These are phyloP conservation scores for Minunthozetes semirufus DNA, from an alignment of 2,888 invertebrate genomes.

Conservation along the genomic window DNA sequence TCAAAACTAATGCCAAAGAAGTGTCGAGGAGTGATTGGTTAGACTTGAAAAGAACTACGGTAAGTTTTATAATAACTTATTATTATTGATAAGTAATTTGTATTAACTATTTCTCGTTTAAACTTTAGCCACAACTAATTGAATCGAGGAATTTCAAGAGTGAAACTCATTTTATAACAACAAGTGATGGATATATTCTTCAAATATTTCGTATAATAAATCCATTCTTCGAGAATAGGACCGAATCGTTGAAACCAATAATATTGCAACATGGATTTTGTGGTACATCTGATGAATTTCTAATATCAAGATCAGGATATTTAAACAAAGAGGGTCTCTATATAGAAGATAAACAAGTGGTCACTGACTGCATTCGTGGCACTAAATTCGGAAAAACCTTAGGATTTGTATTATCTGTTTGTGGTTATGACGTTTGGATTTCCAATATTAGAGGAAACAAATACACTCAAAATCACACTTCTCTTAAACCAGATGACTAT, in stretches of 20 bases:
- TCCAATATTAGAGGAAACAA: conserved; percentile 52
- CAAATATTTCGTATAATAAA: conserved; percentile 25
- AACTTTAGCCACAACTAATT: conserved; percentile 6
- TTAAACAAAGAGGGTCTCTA: not conserved
- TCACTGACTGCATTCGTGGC: not conserved
- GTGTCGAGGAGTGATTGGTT: no score
- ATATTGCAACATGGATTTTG: conserved; percentile 11
- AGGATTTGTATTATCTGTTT: conserved; percentile 8
- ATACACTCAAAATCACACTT: not conserved
- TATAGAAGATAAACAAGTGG: not conserved
- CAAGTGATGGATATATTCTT: conserved; percentile 24
- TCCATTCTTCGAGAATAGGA: not conserved
- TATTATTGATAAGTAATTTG: no score
- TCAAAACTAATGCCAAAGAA: no score
- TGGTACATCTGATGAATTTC: not conserved
- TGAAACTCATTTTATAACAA: conserved; percentile 21
- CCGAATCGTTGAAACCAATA: not conserved
- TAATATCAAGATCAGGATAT: not conserved
- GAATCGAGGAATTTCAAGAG: conserved; percentile 17
- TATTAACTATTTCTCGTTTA: no score
- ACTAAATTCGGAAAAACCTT: conserved; percentile 40
- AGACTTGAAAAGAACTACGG: no score
- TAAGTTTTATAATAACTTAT: no score
- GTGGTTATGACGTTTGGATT: conserved; percentile 53
- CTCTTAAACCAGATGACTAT: not conserved